Percentiles rank a stretch among this genome's conserved stretches.
These are phyloP conservation scores for Leiothrix lutea DNA, from an alignment of 2,113 vertebrate species.

Conservation along the genomic window DNA sequence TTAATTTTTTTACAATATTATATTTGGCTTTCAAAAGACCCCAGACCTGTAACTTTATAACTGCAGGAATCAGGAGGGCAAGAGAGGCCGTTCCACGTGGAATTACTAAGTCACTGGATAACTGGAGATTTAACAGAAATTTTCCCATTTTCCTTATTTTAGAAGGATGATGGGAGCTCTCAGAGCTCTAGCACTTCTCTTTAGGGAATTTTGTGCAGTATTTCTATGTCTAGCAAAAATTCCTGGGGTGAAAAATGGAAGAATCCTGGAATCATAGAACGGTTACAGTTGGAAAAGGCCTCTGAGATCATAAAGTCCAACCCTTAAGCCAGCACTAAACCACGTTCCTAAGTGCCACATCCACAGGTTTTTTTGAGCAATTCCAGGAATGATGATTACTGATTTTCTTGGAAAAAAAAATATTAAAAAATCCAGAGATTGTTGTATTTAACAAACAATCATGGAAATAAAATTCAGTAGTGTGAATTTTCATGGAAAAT, in stretches of 20 bases:
- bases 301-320: background rate
- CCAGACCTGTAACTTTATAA: background rate
- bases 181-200: background rate
- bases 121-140: background rate
- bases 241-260: background rate
- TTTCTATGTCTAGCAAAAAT: background rate
- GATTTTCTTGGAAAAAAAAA: background rate
- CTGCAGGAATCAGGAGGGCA: background rate
- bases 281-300: background rate
- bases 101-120: background rate
- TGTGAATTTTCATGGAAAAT: background rate
- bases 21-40: background rate
- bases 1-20: background rate
- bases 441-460: background rate
- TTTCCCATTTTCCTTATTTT: background rate
- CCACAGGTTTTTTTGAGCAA: background rate
- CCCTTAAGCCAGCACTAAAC: background rate
- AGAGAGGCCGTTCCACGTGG: fast-evolving
- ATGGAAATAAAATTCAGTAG: background rate
- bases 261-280: background rate
- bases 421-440: too few species aligned
- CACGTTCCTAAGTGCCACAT: background rate
- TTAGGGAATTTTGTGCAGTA: background rate
- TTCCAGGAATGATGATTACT: background rate
- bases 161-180: background rate